Evolutionary conservation across 2,113 vertebrate genomes (phyloP).

Genomic region (Pollachius pollachius): DNA sequence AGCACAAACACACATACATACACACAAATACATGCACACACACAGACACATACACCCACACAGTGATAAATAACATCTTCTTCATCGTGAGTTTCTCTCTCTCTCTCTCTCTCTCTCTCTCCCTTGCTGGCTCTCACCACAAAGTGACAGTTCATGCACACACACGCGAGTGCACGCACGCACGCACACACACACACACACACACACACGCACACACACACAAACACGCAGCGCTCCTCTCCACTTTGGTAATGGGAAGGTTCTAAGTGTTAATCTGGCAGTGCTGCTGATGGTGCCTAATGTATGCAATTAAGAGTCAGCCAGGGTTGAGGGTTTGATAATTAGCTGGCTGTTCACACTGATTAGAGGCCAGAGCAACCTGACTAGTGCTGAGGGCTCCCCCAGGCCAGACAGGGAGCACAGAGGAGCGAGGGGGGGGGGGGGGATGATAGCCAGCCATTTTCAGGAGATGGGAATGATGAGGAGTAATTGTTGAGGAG

Average conservation of each 20-base stretch:
- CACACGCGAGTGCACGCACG: slow-evolving; percentile 8
- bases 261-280: slow-evolving; percentile 99
- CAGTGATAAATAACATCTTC: too few species aligned
- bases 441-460: slow-evolving; percentile 46
- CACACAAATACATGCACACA: too few species aligned
- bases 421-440: slow-evolving; percentile 26
- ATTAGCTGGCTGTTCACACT: slow-evolving; percentile 90
- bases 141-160: slow-evolving; percentile 1
- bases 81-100: too few species aligned
- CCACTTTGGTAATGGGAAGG: slow-evolving; percentile 82
- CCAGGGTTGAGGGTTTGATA: slow-evolving; percentile 88
- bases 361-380: slow-evolving; percentile 86
- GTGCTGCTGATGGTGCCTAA: slow-evolving; percentile 99
- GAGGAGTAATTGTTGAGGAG: neutral
- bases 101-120: neutral
- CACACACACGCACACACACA: slow-evolving; percentile 1
- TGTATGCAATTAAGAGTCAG: slow-evolving; percentile 99
- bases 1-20: too few species aligned
- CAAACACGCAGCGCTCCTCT: slow-evolving; percentile 48
- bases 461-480: slow-evolving; percentile 27
- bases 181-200: slow-evolving; percentile 21
- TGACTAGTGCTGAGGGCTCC: slow-evolving; percentile 70
- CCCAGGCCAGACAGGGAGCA: slow-evolving; percentile 50
- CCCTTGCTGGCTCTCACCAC: neutral
- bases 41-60: too few species aligned